A percentile compares a stretch with the other conserved stretches of the same genome.
phyloP scores from a whole-genome alignment of 2,888 invertebrate species.

The Cantharis rufa region DNA sequence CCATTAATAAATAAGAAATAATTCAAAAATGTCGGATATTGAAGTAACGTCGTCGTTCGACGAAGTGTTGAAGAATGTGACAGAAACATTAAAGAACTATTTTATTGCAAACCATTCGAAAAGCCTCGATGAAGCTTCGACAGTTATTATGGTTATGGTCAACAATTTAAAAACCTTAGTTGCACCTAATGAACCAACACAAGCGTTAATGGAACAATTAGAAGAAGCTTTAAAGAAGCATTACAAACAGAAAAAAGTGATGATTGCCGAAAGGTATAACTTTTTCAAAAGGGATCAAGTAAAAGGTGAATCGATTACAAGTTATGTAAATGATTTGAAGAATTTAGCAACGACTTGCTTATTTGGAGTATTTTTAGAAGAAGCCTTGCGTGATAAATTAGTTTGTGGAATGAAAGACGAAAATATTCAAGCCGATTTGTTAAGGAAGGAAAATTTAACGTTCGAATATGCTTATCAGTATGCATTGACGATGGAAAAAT shows the following conservation, averaged over 20 bases:
- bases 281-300: slow-evolving; percentile 1
- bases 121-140: neutral
- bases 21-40: neutral
- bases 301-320: neutral
- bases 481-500: neutral
- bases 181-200: neutral
- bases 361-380: neutral
- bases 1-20: too few relatives aligned
- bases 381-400: neutral
- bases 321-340: neutral
- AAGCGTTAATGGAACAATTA: neutral
- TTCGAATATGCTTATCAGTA: neutral
- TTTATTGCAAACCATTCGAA: neutral
- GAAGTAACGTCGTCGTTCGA: neutral
- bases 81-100: neutral
- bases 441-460: neutral
- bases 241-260: neutral
- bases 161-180: neutral
- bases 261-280: neutral
- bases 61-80: neutral
- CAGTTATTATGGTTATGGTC: neutral
- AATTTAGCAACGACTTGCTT: neutral
- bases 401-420: neutral
- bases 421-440: neutral
- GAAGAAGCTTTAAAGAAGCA: neutral